phyloP scores from a whole-genome alignment of 1,140 invertebrate genomes.

The Megalonaias nervosa region DNA sequence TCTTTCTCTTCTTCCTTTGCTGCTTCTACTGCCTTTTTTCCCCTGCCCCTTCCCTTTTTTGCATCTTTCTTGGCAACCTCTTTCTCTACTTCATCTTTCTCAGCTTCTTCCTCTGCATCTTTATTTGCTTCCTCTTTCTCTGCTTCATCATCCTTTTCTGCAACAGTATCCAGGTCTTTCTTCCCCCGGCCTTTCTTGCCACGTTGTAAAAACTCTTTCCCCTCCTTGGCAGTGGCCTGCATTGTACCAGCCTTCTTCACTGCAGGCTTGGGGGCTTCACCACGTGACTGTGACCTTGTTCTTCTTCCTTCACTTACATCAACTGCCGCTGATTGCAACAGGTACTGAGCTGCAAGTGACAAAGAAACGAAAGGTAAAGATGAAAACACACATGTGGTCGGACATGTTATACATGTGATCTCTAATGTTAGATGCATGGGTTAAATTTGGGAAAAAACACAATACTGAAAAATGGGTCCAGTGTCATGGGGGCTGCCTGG shows the following conservation, averaged over 20 bases:
- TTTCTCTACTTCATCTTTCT: conserved; percentile 1
- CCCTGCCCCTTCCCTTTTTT: no score
- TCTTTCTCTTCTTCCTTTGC: no score
- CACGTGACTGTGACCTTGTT: conserved; percentile 39
- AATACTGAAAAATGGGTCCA: no score
- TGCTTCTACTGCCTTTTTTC: no score
- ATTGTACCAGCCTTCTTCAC: conserved; percentile 54
- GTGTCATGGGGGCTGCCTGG: no score
- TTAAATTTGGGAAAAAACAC: no score
- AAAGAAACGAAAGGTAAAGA: neutral
- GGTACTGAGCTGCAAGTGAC: conserved; percentile 42
- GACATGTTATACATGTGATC: no score
- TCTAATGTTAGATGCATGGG: no score
- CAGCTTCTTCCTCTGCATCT: conserved; percentile 11
- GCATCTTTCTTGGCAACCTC: no score
- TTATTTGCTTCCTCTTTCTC: conserved; percentile 13
- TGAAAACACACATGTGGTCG: no score
- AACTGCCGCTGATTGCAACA: conserved; percentile 41
- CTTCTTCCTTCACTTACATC: conserved; percentile 48
- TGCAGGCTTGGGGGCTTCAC: conserved; percentile 37
- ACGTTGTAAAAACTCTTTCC: conserved; percentile 22
- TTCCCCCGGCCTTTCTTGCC: conserved; percentile 15
- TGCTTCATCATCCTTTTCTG: conserved; percentile 23
- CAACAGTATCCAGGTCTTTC: conserved; percentile 2
- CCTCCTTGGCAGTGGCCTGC: conserved; percentile 52